Evolutionary conservation across 1,140 invertebrate species (phyloP).

Genomic region (Panagrolaimus sp.): DNA sequence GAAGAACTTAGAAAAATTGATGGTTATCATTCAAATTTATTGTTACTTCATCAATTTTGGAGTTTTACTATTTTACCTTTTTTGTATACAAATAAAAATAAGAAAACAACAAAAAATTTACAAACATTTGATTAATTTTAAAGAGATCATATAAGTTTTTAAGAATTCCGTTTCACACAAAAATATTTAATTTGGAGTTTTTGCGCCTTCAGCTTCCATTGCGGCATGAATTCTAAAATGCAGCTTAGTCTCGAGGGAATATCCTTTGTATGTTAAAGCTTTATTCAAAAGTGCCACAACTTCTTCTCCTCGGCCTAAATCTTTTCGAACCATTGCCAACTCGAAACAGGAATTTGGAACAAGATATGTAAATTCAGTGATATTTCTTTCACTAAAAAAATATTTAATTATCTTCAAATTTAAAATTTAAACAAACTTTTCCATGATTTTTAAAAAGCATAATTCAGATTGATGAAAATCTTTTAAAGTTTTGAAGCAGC

Average conservation of each 20-base stretch:
- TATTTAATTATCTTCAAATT: not conserved
- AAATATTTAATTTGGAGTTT: not conserved
- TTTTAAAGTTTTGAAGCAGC: constrained; percentile 73
- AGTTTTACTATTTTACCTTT: too few species aligned
- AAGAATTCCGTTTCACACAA: too few species aligned
- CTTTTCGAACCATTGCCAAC: constrained; percentile 72
- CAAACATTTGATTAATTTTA: too few species aligned
- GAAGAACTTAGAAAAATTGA: too few species aligned
- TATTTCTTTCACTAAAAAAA: constrained; percentile 69
- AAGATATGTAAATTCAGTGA: constrained; percentile 78
- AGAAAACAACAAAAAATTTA: too few species aligned
- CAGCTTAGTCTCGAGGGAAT: constrained; percentile 79
- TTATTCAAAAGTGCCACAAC: constrained; percentile 73
- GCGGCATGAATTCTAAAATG: constrained; percentile 78
- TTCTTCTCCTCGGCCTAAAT: constrained; percentile 67
- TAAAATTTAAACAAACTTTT: constrained; percentile 59
- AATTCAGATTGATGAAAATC: constrained; percentile 71
- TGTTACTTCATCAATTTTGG: too few species aligned
- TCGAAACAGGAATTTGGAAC: constrained; percentile 81
- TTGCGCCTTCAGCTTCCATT: constrained; percentile 26
- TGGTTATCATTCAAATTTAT: too few species aligned
- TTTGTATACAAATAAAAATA: too few species aligned
- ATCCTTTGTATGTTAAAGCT: constrained; percentile 72
- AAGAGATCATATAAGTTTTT: too few species aligned
- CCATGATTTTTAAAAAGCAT: constrained; percentile 68